Conservation (phyloP, 2,113 vertebrate species). For the Australoheros scitulus region DNA sequence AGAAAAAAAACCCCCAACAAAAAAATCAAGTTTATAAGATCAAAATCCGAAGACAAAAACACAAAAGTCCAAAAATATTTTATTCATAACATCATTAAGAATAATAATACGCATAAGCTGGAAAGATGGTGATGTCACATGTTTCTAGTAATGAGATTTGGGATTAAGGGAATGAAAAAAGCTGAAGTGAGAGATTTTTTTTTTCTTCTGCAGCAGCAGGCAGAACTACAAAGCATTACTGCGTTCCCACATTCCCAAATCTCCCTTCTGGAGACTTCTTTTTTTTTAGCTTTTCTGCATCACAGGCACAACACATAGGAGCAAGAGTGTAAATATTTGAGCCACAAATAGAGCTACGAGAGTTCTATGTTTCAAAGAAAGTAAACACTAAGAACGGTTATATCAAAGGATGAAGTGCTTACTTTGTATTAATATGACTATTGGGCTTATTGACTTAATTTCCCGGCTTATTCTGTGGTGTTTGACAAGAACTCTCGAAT, state of each 20-base stretch:
- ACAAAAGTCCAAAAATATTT: background rate
- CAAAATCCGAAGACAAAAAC: background rate
- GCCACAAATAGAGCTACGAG: slow-evolving; percentile 11
- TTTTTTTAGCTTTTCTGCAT: slow-evolving; percentile 28
- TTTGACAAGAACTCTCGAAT: background rate
- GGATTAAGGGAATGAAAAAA: background rate
- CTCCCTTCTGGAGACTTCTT: slow-evolving; percentile 29
- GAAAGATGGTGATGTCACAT: background rate
- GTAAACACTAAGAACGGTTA: background rate
- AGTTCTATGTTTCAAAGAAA: background rate
- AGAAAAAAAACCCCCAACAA: background rate
- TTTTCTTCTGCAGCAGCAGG: background rate
- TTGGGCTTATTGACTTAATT: background rate
- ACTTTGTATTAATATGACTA: background rate
- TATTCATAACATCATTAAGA: background rate
- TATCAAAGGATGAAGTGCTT: slow-evolving; percentile 24
- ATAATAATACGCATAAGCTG: background rate
- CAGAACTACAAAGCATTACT: slow-evolving; percentile 43
- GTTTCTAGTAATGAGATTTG: slow-evolving; percentile 9
- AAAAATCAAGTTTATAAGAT: fast-evolving
- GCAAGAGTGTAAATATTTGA: slow-evolving; percentile 44
- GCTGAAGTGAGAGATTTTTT: slow-evolving; percentile 8
- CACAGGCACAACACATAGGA: slow-evolving; percentile 37
- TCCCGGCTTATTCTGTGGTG: background rate
- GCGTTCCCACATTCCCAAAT: slow-evolving; percentile 25